These are phyloP conservation scores for Tricholauxania praeusta DNA, from an alignment of 2,888 invertebrate genomes.

Conservation along the genomic window DNA sequence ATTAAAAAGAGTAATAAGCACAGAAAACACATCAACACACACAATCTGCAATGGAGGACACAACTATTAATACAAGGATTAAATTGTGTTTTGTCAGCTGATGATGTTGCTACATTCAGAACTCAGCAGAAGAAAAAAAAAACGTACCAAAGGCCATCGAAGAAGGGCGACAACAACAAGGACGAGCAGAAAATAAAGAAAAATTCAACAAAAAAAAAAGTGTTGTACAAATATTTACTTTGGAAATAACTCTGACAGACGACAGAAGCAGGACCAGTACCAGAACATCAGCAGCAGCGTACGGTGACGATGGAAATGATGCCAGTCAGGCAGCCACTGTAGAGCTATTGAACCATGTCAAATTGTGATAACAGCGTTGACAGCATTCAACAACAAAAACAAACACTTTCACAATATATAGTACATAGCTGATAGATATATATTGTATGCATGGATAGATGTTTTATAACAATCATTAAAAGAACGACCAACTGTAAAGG, in stretches of 20 bases:
- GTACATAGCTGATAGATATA: neutral
- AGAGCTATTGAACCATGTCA: conserved; percentile 16
- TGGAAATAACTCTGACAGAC: conserved; percentile 19
- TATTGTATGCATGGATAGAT: neutral
- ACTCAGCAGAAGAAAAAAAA: neutral
- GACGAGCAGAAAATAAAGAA: neutral
- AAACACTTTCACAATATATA: neutral
- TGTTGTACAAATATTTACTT: conserved; percentile 23
- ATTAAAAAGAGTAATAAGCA: neutral
- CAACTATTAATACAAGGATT: conserved; percentile 22
- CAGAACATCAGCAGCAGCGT: neutral
- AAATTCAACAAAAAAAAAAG: conserved; percentile 1
- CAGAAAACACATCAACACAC: neutral
- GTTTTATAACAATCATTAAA: neutral
- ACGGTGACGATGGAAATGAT: neutral
- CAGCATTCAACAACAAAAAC: neutral
- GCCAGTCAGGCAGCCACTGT: neutral
- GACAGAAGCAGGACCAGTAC: neutral
- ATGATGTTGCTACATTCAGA: neutral
- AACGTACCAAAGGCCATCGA: neutral
- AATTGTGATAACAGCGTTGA: conserved; percentile 22
- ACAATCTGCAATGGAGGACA: neutral
- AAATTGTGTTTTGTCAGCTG: conserved; percentile 18
- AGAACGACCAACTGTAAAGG: conserved; percentile 1
- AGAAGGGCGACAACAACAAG: neutral